Evolutionary conservation across 2,888 invertebrate species (phyloP).

Genomic region (Aleiodes leptofemur): DNA sequence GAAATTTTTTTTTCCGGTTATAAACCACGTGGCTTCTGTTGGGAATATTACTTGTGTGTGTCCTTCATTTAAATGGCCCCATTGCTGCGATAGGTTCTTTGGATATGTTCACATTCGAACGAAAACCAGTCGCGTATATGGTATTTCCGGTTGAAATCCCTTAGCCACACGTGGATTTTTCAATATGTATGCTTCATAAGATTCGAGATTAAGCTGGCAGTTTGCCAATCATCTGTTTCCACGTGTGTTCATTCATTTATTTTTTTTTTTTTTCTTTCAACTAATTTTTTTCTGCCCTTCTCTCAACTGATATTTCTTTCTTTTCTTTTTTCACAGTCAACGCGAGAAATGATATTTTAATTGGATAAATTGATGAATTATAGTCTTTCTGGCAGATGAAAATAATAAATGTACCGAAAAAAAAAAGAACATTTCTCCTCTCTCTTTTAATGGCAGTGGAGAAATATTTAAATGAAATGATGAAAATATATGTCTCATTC

Average conservation of each 20-base stretch:
- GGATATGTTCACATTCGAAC: constrained; percentile 3
- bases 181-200: constrained; percentile 26
- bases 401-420: constrained; percentile 1
- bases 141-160: constrained; percentile 25
- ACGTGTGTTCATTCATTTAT: constrained; percentile 31
- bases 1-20: neutral
- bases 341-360: constrained; percentile 25
- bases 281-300: constrained; percentile 4
- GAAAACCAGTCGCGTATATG: constrained; percentile 8
- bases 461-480: too few species aligned
- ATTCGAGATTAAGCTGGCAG: constrained; percentile 23
- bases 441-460: too few species aligned
- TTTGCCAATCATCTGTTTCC: constrained; percentile 29
- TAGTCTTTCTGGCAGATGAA: constrained; percentile 12
- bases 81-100: constrained; percentile 30
- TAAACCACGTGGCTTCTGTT: constrained; percentile 29
- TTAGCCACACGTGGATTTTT: constrained; percentile 18
- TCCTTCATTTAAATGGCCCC: constrained; percentile 37
- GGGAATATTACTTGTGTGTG: neutral
- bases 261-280: too few species aligned
- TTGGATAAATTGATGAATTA: constrained; percentile 29
- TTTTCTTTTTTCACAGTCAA: constrained; percentile 1
- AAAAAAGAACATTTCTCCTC: too few species aligned
- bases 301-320: constrained; percentile 16
- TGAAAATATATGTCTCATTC: too few species aligned